A percentile compares a stretch with the other conserved stretches of the same genome.
These are phyloP conservation scores for Lycia hirtaria DNA, from an alignment of 2,888 invertebrate genomes.

Conservation along the genomic window DNA sequence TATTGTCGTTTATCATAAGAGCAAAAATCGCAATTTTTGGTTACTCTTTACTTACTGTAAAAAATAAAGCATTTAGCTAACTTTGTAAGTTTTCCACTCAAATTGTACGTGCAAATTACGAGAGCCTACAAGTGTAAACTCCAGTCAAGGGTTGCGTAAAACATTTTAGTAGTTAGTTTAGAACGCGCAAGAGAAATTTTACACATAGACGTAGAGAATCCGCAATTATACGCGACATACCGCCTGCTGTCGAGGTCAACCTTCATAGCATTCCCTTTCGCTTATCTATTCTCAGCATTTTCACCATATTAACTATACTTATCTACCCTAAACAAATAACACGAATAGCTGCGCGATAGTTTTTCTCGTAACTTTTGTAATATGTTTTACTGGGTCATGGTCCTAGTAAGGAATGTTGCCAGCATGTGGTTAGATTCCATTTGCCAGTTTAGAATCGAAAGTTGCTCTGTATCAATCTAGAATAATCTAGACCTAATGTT, in stretches of 20 bases:
- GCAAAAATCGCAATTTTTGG: not conserved
- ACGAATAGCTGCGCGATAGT: constrained; percentile 16
- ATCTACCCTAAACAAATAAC: constrained; percentile 15
- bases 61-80: not conserved
- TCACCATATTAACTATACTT: constrained; percentile 1
- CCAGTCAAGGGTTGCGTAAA: constrained; percentile 31
- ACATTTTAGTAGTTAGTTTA: constrained; percentile 31
- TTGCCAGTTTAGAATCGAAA: not conserved
- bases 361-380: constrained; percentile 18
- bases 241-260: constrained; percentile 9
- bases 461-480: no score
- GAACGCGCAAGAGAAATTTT: constrained; percentile 28
- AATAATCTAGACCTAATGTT: no score
- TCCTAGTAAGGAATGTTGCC: constrained; percentile 13
- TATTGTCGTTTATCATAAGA: no score
- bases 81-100: not conserved
- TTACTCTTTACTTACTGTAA: no score
- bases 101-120: not conserved
- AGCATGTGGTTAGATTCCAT: constrained; percentile 18
- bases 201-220: constrained; percentile 19
- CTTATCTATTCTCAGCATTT: constrained; percentile 16
- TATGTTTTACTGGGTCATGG: constrained; percentile 20
- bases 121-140: not conserved
- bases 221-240: constrained; percentile 12
- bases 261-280: constrained; percentile 17